These are phyloP conservation scores for Vanacampus margaritifer DNA, from an alignment of 2,113 vertebrate genomes.

Conservation along the genomic window DNA sequence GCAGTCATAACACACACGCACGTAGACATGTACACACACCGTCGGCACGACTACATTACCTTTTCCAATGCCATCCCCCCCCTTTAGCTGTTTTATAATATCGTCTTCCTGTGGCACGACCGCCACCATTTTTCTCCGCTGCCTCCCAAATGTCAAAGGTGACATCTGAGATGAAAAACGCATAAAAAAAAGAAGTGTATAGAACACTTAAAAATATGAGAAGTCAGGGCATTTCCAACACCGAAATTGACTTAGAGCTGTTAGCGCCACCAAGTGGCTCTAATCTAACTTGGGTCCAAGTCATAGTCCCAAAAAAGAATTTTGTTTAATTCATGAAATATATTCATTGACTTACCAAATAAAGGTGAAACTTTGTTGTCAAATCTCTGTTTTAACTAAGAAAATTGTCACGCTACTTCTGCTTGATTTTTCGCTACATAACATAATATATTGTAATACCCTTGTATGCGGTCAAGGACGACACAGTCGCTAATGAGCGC, in stretches of 20 bases:
- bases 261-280: too few species aligned
- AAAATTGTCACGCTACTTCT: too few species aligned
- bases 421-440: too few species aligned
- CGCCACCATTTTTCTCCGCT: slow-evolving; percentile 10
- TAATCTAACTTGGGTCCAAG: too few species aligned
- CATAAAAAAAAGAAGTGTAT: background rate
- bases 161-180: background rate
- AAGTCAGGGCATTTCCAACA: background rate
- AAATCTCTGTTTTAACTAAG: too few species aligned
- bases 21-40: slow-evolving; percentile 27
- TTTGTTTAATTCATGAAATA: too few species aligned
- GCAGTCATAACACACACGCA: slow-evolving; percentile 68
- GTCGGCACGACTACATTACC: slow-evolving; percentile 62
- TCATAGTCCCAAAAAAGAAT: too few species aligned
- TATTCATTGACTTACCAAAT: too few species aligned
- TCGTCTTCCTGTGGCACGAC: slow-evolving; percentile 6
- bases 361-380: too few species aligned
- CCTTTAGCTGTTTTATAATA: slow-evolving; percentile 30
- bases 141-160: slow-evolving; percentile 12
- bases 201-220: background rate
- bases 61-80: slow-evolving; percentile 42
- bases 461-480: too few species aligned
- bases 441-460: too few species aligned
- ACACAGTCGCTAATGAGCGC: too few species aligned
- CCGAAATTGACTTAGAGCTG: background rate